These are phyloP conservation scores for Hycleus phaleratus DNA, from an alignment of 1,140 invertebrate genomes.

Conservation along the genomic window DNA sequence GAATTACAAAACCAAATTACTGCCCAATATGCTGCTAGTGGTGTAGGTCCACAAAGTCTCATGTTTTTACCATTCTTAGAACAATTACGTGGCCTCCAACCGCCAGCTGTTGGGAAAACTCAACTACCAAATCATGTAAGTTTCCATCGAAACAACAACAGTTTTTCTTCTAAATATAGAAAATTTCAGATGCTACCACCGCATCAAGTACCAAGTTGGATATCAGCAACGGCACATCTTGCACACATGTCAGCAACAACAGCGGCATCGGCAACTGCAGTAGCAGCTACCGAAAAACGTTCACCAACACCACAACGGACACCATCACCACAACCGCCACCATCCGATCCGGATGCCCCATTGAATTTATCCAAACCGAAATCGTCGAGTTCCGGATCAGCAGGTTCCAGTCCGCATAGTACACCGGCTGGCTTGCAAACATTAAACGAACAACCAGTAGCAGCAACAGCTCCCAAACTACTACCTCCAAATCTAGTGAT, in stretches of 20 bases:
- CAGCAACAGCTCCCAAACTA: constrained; percentile 51
- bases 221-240: constrained; percentile 34
- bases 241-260: constrained; percentile 30
- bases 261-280: constrained; percentile 28
- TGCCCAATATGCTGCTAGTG: constrained; percentile 35
- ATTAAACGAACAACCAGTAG: constrained; percentile 47
- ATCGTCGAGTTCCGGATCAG: constrained; percentile 40
- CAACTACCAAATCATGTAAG: constrained; percentile 36
- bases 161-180: background rate
- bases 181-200: constrained; percentile 37
- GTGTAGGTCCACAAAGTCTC: constrained; percentile 38
- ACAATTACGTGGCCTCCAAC: constrained; percentile 41
- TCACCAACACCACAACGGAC: constrained; percentile 39
- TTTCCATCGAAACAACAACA: background rate
- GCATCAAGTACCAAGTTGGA: constrained; percentile 37
- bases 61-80: constrained; percentile 52
- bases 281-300: constrained; percentile 33
- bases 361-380: constrained; percentile 85
- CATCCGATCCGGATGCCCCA: constrained; percentile 63
- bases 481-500: constrained; percentile 49
- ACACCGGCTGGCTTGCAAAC: constrained; percentile 25
- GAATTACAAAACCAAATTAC: constrained; percentile 44
- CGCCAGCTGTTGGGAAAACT: constrained; percentile 25
- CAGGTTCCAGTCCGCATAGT: constrained; percentile 32
- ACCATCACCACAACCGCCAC: constrained; percentile 43